Percentiles rank a stretch among this genome's conserved stretches.
These are phyloP conservation scores for Alethe diademata DNA, from an alignment of 2,113 vertebrate species.

Conservation along the genomic window DNA sequence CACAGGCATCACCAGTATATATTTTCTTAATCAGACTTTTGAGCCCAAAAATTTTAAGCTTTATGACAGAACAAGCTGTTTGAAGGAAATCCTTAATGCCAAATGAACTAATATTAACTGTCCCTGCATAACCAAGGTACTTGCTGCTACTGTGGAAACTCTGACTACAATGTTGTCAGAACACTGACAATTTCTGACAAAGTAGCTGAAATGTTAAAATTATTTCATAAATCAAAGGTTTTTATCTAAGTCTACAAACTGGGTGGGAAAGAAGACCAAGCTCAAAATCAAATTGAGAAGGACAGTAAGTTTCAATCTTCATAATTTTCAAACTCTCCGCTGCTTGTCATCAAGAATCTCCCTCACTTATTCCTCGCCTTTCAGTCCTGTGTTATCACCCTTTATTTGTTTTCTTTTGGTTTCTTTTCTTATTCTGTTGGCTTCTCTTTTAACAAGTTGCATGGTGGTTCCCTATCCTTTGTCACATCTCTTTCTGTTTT, in stretches of 20 bases:
- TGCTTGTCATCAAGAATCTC: background rate
- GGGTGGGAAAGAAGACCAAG: background rate
- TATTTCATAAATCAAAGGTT: background rate
- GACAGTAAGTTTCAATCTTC: background rate
- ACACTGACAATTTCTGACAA: background rate
- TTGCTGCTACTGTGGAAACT: background rate
- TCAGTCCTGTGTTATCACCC: background rate
- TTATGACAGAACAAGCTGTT: background rate
- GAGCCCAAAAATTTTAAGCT: background rate
- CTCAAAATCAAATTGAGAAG: background rate
- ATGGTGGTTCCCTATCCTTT: background rate
- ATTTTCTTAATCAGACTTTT: background rate
- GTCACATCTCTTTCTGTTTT: background rate
- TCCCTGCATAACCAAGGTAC: background rate
- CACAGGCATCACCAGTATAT: background rate
- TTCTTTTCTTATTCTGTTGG: background rate
- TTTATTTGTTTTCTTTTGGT: background rate
- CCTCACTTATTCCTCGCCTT: background rate
- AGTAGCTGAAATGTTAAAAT: background rate
- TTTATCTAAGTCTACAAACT: background rate
- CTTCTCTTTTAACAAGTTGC: background rate
- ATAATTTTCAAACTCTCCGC: background rate
- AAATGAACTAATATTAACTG: background rate
- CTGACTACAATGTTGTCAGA: background rate
- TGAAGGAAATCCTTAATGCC: background rate